Percentiles rank a stretch among this genome's conserved stretches.
Conservation (phyloP, 53 echinoderm and acorn worm genomes). For the Luidia sarsii region DNA sequence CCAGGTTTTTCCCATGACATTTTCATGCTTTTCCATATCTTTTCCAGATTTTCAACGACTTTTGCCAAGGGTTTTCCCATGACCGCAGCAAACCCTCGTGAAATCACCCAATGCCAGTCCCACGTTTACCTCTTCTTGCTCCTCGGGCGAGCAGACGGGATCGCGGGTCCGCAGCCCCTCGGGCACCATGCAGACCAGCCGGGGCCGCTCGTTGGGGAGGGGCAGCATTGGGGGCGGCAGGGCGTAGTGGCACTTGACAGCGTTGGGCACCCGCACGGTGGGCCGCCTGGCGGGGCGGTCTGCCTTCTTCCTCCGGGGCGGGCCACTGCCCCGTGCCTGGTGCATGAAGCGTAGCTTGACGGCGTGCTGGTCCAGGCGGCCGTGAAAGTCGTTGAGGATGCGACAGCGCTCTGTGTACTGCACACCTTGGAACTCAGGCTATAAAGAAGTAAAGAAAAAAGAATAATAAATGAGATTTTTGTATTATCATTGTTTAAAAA, state of each 20-base stretch:
- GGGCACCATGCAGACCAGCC: slow-evolving; percentile 43
- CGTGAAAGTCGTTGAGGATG: slow-evolving; percentile 83
- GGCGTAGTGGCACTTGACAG: slow-evolving; percentile 84
- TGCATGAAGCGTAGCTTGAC: slow-evolving; percentile 88
- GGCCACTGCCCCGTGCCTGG: slow-evolving; percentile 75
- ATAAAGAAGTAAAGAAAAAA: not conserved
- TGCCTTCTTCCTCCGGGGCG: slow-evolving; percentile 53
- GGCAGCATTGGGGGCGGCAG: slow-evolving; percentile 78
- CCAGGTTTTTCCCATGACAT: too few species aligned
- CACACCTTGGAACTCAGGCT: slow-evolving; percentile 79
- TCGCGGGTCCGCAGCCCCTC: slow-evolving; percentile 43
- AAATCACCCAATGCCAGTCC: too few species aligned
- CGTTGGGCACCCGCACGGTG: slow-evolving; percentile 62
- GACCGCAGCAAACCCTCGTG: too few species aligned
- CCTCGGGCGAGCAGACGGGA: slow-evolving; percentile 64
- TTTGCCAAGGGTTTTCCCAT: too few species aligned
- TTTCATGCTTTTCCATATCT: too few species aligned
- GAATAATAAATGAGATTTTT: not conserved
- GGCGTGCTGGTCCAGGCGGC: slow-evolving; percentile 83
- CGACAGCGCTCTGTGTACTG: slow-evolving; percentile 76
- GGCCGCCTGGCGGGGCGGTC: slow-evolving; percentile 9
- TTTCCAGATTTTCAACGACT: too few species aligned
- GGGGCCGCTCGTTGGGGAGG: slow-evolving; percentile 61
- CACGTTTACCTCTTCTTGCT: slow-evolving; percentile 97
- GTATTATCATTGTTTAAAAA: not conserved